Evolutionary conservation across 1,140 invertebrate genomes (phyloP).

Genomic region (Doryteuthis pealeii): DNA sequence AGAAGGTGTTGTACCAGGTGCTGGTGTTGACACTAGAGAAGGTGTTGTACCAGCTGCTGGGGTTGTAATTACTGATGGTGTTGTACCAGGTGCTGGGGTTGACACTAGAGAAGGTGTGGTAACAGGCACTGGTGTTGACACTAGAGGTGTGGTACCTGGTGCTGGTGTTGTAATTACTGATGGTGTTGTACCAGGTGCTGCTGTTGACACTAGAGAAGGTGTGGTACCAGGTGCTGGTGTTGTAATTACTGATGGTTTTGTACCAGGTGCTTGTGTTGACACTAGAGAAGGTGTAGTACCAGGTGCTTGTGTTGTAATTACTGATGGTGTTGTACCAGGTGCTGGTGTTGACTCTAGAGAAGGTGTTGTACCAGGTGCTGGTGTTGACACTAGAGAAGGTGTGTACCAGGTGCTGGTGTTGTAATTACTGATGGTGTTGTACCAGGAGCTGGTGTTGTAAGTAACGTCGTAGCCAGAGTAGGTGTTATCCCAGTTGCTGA

Average conservation of each 20-base stretch:
- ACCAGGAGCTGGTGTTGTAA: no score
- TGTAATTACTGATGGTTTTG: neutral
- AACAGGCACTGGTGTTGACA: neutral
- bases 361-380: neutral
- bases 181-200: neutral
- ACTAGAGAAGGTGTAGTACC: neutral
- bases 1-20: constrained; percentile 9
- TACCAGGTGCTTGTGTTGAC: neutral
- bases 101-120: neutral
- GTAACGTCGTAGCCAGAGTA: neutral
- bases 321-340: neutral
- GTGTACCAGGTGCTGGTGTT: neutral
- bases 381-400: neutral
- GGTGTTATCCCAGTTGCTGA: no score
- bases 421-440: neutral
- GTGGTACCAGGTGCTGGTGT: neutral
- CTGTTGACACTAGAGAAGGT: no score
- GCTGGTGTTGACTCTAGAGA: neutral
- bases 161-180: neutral
- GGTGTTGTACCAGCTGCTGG: neutral
- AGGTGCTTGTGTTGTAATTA: constrained; percentile 8
- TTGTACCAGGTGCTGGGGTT: neutral
- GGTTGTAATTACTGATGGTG: neutral
- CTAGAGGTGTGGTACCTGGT: neutral
- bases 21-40: neutral